Base-by-base conservation (phyloP, 2,888 invertebrate genomes). In the Troilus luridus region DNA sequence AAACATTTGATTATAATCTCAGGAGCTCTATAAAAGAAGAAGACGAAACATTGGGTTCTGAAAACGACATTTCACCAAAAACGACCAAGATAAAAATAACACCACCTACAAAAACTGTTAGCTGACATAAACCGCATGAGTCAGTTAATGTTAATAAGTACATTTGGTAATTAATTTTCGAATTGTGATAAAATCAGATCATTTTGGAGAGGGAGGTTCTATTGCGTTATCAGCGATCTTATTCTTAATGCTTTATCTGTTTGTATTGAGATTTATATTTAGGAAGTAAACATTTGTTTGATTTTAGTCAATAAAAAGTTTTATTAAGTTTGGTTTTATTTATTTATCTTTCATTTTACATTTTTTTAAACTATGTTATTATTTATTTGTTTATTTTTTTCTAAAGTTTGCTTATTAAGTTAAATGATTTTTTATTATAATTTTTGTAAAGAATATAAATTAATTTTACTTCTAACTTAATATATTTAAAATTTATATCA, bases 11-110 rank as follows among this genome's bases (percentile, higher is more conserved):
- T 41, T 41, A 41, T 41, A 41, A 72, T 91, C 90, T 64, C 85
- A 92, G 95, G 17, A 96, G 95, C 93, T 95, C 96, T n/a, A 96
- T 96, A 91, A 96, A 96, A 0, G 96, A 96, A 93, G 96, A 96
- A 93, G 94, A 94, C 0, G 95, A 95, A 89, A 95, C 95, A 92
- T 95, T 95, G 59, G 91, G 92, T 89, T 91, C 91, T 56, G 67
- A 91, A 60, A 91, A 91, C 19, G 91, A 91, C 21, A 67, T 72
- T 27, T 27, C 72, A 27, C 88, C n/a, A n/a, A 91, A 60, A 92
- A 88, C 12, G 2, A 88, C 54, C 19, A 85, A 54, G 21, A 56
- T 85, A 21, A 85, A 85, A 56, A 56, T 85, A 21, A 21, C 56
- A 0, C 56, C 85, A 11, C 85, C 85, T 10, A 19, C 85, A 54